Evolutionary conservation across 2,113 vertebrate species (phyloP), one percentile per base, ranked within the genome.

Genomic region (Podiceps cristatus): DNA sequence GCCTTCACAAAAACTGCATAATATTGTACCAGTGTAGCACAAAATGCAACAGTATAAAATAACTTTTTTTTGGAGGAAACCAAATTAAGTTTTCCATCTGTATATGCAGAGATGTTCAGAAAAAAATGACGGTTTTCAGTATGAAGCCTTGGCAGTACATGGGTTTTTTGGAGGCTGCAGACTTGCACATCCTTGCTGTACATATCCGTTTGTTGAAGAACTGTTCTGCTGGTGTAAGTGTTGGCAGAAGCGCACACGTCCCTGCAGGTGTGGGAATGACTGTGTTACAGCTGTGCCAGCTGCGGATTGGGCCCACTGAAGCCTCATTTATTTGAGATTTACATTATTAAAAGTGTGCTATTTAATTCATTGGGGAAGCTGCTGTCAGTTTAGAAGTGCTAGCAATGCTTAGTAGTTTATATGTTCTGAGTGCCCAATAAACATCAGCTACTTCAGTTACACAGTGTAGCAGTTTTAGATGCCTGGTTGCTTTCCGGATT

Each of bases 191-290:
- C 56, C 17, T 53, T 2, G 2, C 86, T 47, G 28, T n/a, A 18
- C 1, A 0, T 7, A 28, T 3, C 27, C 18, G 2, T 59, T 74
- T 77, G 24, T 66, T 74, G 4, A 18, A 35, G 69, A 73, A 11
- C 15, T 23, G 42, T 9, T 52, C 31, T 40, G 25, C 37, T 40
- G 28, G 53, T 13, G 27, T 25, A n/a, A 69, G 52, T 0, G 0
- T 31, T 90, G 86, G 68, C 94, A 93, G 81, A 9, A 68, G 27
- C 0, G 0, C 1, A 0, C 19, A 3, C 0, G 0, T 27, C 95
- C 76, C 66, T 82, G 71, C 86, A 81, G 88, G 73, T 91, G 69
- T 52, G 80, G 49, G 28, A 68, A 71, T 73, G 64, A 9, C 63
- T 40, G 13, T n/a, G 73, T 7, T n/a, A 44, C 56, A 84, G 78